Evolutionary conservation across 92 coral and sea anemone species (phyloP).

Genomic region (Palythoa grandiflora): DNA sequence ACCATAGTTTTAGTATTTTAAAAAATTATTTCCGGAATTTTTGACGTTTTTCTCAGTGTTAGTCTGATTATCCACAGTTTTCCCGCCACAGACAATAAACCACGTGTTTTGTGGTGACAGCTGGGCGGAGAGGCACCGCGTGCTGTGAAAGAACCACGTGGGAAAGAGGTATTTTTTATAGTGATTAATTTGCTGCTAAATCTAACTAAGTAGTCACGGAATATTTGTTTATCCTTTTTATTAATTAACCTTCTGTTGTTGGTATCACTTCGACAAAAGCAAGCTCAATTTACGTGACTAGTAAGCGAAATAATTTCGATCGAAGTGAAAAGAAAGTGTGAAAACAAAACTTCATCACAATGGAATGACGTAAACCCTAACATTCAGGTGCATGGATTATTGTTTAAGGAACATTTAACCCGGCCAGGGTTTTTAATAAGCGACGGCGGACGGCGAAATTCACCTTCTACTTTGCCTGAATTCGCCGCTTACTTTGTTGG

Average conservation of each 20-base stretch:
- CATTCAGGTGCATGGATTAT: too few relatives aligned
- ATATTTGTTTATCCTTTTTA: conserved; percentile 7
- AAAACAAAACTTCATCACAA: background rate
- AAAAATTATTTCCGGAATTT: conserved; percentile 17
- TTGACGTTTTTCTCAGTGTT: conserved; percentile 6
- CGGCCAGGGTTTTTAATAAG: too few relatives aligned
- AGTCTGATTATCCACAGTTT: background rate
- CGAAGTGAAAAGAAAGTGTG: background rate
- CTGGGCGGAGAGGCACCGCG: conserved; percentile 16
- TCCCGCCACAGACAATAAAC: conserved; percentile 38
- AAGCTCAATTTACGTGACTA: background rate
- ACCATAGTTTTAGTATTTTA: background rate
- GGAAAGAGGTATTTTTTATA: background rate
- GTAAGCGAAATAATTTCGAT: background rate
- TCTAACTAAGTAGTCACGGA: conserved; percentile 9
- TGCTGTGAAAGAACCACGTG: conserved; percentile 26
- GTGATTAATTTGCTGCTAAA: conserved; percentile 23
- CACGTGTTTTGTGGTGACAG: conserved; percentile 25
- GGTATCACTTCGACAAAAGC: background rate
- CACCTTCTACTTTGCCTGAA: too few relatives aligned
- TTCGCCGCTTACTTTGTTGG: too few relatives aligned
- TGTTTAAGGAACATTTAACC: too few relatives aligned
- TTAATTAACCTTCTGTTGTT: background rate
- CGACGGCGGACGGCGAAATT: too few relatives aligned
- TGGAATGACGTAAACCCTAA: too few relatives aligned